A percentile compares a stretch with the other conserved stretches of the same genome.
Evolutionary conservation across 2,888 invertebrate species (phyloP).

Genomic region (Smittia aterrima): DNA sequence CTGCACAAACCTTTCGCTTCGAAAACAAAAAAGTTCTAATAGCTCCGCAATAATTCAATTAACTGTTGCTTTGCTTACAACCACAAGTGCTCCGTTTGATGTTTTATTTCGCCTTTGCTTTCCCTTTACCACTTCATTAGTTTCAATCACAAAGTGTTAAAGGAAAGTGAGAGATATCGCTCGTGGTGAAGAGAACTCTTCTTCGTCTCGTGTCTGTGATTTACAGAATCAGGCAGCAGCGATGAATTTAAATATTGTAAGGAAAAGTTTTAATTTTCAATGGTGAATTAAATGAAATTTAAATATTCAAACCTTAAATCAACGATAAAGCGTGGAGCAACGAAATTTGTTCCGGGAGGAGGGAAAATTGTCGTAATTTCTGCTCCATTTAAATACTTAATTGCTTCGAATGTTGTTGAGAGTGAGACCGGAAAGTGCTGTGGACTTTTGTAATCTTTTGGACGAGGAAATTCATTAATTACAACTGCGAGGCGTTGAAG

Average conservation of each 20-base stretch:
- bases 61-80: neutral
- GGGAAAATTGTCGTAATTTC: neutral
- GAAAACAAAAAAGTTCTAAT: no score
- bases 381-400: conserved; percentile 18
- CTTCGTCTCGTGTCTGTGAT: neutral
- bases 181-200: neutral
- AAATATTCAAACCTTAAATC: neutral
- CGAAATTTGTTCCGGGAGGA: neutral
- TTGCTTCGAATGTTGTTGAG: conserved; percentile 1
- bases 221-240: neutral
- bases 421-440: neutral
- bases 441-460: neutral
- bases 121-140: conserved; percentile 17
- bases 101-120: neutral
- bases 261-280: neutral
- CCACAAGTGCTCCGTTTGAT: neutral
- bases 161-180: neutral
- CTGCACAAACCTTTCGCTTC: no score
- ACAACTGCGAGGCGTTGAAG: neutral
- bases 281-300: neutral
- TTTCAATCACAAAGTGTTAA: neutral
- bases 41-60: neutral
- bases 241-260: neutral
- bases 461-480: neutral
- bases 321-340: neutral